phyloP scores from a whole-genome alignment of 2,888 invertebrate species.

The Leptopilina myrica region DNA sequence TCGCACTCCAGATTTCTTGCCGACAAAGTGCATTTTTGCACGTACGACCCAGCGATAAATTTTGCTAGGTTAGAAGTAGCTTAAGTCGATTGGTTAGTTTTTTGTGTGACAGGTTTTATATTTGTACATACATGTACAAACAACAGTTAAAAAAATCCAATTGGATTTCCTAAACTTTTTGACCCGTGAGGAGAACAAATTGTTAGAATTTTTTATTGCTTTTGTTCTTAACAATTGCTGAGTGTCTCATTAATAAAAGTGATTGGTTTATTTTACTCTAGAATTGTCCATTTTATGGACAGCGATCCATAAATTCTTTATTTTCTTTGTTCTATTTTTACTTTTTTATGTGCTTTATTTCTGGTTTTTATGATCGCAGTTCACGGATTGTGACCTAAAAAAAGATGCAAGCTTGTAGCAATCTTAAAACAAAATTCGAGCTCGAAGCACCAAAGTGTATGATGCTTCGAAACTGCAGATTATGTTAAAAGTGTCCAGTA shows the following conservation, averaged over 20 bases:
- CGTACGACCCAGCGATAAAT: slow-evolving; percentile 60
- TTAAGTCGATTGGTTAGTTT: slow-evolving; percentile 30
- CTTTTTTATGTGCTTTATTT: not conserved
- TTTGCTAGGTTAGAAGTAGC: slow-evolving; percentile 41
- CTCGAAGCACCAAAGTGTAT: not conserved
- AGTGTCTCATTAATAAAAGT: slow-evolving; percentile 5
- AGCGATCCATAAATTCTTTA: too few relatives aligned
- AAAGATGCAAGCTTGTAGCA: too few relatives aligned
- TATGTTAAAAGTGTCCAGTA: not conserved
- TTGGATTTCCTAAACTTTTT: slow-evolving; percentile 30
- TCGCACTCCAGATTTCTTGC: slow-evolving; percentile 41
- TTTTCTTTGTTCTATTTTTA: too few relatives aligned
- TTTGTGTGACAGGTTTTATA: slow-evolving; percentile 34
- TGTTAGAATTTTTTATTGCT: not conserved
- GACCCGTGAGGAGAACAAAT: not conserved
- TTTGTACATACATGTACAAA: not conserved
- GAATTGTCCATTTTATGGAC: too few relatives aligned
- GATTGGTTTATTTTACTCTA: not conserved
- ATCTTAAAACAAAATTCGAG: too few relatives aligned
- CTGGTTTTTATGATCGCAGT: not conserved
- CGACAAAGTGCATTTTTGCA: slow-evolving; percentile 65
- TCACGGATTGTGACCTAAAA: too few relatives aligned
- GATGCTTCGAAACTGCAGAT: not conserved
- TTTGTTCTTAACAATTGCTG: not conserved
- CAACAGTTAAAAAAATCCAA: not conserved